These are phyloP conservation scores for Ditula angustiorana DNA, from an alignment of 2,888 invertebrate species.

Conservation along the genomic window DNA sequence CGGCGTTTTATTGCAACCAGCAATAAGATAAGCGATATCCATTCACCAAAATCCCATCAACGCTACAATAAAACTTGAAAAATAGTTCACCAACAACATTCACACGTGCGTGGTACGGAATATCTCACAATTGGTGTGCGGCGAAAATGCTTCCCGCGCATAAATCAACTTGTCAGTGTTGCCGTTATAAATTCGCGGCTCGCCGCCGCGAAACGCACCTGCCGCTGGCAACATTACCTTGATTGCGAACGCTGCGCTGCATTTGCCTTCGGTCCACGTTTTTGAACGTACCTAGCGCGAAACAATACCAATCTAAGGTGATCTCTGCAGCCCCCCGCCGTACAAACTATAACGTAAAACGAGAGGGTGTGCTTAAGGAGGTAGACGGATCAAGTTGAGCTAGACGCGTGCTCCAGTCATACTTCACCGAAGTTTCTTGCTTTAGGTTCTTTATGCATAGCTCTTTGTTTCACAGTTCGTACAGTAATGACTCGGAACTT, in stretches of 20 bases:
- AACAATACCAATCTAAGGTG: conserved; percentile 46
- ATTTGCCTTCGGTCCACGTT: conserved; percentile 65
- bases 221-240: conserved; percentile 76
- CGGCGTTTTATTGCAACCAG: conserved; percentile 11
- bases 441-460: conserved; percentile 59
- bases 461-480: conserved; percentile 62
- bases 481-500: conserved; percentile 69
- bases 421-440: conserved; percentile 61
- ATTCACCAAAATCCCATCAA: conserved; percentile 52
- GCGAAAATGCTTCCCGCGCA: conserved; percentile 70
- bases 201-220: conserved; percentile 72
- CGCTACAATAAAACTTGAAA: conserved; percentile 72
- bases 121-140: conserved; percentile 69
- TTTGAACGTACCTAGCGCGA: conserved; percentile 45
- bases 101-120: conserved; percentile 65
- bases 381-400: conserved; percentile 41
- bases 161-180: conserved; percentile 81
- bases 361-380: neutral
- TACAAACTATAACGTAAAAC: neutral
- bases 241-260: conserved; percentile 69
- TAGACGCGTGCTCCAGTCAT: conserved; percentile 46
- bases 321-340: conserved; percentile 41
- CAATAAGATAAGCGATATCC: conserved; percentile 29
- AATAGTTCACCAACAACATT: conserved; percentile 64
- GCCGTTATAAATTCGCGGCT: conserved; percentile 78